Base-by-base conservation (phyloP, 2,888 invertebrate genomes). In the Agrypnus murinus region DNA sequence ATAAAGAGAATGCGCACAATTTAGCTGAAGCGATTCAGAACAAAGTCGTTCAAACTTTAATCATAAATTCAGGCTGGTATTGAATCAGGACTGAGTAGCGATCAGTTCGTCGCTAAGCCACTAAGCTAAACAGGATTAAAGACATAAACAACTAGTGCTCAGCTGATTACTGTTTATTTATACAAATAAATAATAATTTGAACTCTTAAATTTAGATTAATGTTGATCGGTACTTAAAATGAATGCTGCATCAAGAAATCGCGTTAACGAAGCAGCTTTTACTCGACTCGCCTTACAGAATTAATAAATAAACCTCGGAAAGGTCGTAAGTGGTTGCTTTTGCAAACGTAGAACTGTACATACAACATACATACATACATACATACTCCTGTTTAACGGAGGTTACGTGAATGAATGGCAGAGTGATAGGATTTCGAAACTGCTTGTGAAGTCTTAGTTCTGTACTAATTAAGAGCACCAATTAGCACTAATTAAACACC, bases 401-500 rank as follows among this genome's bases (percentile, higher is more conserved):
- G 69, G 71, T 73, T 75, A 75, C 64, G 64, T 65, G 75, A 77
- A 77, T 77, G 77, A 78, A 79, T 78, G 74, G 69, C 64, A 69
- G 74, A 78, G 80, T 79, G 80, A 82, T 82, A 81, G 83, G 82
- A 83, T 83, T 83, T 81, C 80, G 80, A 81, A 83, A 82, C 81
- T 81, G 83, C 82, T 83, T 83, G 84, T 82, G 80, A 84, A 83
- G 83, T 80, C 83, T 83, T 82, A 83, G 82, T 83, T 83, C 82
- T 84, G 83, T 83, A 83, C 84, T 84, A 84, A 84, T 84, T 84
- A 84, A 82, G 78, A 81, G 81, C 80, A 80, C 84, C 84, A 84
- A 85, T 85, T 85, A 85, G 84, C 79, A 80, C 83, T 84, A 85
- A 85, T 85, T 85, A 84, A 84, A 84, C 83, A 81, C 82, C 81